Evolutionary conservation across 2,797 vertebrate species (phyloP).

Genomic region (Chloroceryle inda): DNA sequence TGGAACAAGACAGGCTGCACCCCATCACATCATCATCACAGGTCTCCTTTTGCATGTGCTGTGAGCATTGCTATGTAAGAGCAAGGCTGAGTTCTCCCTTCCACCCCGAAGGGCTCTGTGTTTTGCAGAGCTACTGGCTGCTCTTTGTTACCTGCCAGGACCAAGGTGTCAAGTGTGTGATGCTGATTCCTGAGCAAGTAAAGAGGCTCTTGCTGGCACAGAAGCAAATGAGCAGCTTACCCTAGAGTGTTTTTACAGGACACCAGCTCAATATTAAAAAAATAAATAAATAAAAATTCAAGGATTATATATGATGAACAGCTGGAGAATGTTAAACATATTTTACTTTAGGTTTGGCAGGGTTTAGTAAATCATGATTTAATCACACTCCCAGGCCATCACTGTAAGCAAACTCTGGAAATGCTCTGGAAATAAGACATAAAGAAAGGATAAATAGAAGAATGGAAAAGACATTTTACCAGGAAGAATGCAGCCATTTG

Average conservation of each 20-base stretch:
- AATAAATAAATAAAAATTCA: conserved; percentile 46
- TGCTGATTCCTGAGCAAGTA: neutral
- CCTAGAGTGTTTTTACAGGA: conserved; percentile 34
- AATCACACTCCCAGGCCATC: conserved; percentile 65
- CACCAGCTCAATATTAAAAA: conserved; percentile 2
- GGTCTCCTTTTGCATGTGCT: neutral
- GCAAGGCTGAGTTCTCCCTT: neutral
- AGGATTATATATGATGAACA: conserved; percentile 72
- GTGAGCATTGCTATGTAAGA: neutral
- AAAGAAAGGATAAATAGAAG: conserved; percentile 56
- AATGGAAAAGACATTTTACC: conserved; percentile 67
- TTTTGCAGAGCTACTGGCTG: neutral
- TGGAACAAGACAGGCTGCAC: neutral
- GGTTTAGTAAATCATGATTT: conserved; percentile 70
- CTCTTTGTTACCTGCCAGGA: conserved; percentile 8
- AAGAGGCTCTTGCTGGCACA: conserved; percentile 5
- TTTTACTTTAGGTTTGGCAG: conserved; percentile 77
- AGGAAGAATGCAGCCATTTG: conserved; percentile 51
- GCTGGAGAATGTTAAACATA: conserved; percentile 74
- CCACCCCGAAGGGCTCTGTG: neutral
- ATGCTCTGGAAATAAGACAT: conserved; percentile 40
- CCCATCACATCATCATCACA: neutral
- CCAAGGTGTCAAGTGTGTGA: conserved; percentile 30
- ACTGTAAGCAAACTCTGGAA: conserved; percentile 69
- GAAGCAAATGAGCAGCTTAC: conserved; percentile 32